Conservation (phyloP, 1,140 invertebrate species). For the Temnothorax longispinosus region DNA sequence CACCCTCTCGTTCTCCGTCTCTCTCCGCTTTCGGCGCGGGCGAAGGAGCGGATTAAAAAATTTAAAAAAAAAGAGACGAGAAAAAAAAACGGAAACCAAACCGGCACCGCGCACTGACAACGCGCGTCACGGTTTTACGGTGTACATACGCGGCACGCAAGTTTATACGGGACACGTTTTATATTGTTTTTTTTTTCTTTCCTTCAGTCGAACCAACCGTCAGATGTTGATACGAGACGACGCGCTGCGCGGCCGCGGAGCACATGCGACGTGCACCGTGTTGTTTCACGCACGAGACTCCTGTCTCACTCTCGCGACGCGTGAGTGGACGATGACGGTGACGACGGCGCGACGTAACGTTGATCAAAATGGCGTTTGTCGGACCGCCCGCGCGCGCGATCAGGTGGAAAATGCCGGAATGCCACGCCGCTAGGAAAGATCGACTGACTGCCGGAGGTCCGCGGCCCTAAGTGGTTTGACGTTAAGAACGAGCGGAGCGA, state of each 20-base stretch:
- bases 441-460: conserved; percentile 81
- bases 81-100: conserved; percentile 39
- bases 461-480: conserved; percentile 82
- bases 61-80: background rate
- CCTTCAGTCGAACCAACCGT: conserved; percentile 41
- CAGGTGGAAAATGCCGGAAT: conserved; percentile 81
- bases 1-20: background rate
- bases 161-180: conserved; percentile 35
- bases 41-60: conserved; percentile 12
- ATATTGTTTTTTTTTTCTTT: conserved; percentile 39
- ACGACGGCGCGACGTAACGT: conserved; percentile 58
- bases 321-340: conserved; percentile 31
- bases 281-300: conserved; percentile 65
- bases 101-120: conserved; percentile 66
- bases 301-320: conserved; percentile 59
- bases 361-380: conserved; percentile 80
- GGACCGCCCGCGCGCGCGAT: conserved; percentile 77
- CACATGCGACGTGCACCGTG: conserved; percentile 66
- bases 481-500: conserved; percentile 79
- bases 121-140: conserved; percentile 56
- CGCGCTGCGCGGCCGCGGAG: conserved; percentile 63
- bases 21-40: background rate
- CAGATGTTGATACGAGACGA: conserved; percentile 65
- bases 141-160: conserved; percentile 18
- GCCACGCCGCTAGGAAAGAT: conserved; percentile 78